phyloP scores from a whole-genome alignment of 2,113 vertebrate genomes.

The Colinus virginianus region DNA sequence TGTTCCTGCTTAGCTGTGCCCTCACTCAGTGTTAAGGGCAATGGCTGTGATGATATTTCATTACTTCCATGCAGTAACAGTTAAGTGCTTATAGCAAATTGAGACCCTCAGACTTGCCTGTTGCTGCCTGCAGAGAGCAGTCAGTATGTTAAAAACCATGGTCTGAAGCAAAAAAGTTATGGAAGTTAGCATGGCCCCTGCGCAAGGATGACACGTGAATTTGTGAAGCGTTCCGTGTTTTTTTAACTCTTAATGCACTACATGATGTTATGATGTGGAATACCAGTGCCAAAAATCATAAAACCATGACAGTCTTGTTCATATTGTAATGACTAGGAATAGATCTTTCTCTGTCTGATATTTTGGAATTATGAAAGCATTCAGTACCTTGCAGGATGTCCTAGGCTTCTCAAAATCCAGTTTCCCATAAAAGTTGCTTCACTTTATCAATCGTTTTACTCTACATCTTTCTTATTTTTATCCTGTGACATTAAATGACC shows the following conservation, averaged over 20 bases:
- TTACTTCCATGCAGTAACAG: neutral
- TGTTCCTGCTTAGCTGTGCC: neutral
- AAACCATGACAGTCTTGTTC: neutral
- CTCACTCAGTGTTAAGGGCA: neutral
- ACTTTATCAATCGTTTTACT: neutral
- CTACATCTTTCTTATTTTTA: neutral
- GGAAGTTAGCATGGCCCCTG: neutral
- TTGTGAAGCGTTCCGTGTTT: slow-evolving; percentile 58
- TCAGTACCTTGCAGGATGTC: neutral
- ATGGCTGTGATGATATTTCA: neutral
- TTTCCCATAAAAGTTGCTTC: neutral
- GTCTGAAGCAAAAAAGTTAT: neutral
- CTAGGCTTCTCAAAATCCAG: neutral
- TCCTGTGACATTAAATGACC: neutral
- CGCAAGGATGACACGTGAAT: slow-evolving; percentile 43
- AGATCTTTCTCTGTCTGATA: neutral
- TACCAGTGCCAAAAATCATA: neutral
- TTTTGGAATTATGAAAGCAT: neutral
- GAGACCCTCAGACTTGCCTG: neutral
- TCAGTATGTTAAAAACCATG: neutral
- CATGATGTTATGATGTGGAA: too few relatives aligned
- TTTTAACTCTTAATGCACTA: too few relatives aligned
- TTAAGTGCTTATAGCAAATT: neutral
- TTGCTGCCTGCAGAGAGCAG: neutral
- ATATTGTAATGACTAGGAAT: neutral